Percentiles rank a stretch among this genome's conserved stretches.
Conservation (phyloP, 2,797 vertebrate genomes). For the Cossypha dichroa region DNA sequence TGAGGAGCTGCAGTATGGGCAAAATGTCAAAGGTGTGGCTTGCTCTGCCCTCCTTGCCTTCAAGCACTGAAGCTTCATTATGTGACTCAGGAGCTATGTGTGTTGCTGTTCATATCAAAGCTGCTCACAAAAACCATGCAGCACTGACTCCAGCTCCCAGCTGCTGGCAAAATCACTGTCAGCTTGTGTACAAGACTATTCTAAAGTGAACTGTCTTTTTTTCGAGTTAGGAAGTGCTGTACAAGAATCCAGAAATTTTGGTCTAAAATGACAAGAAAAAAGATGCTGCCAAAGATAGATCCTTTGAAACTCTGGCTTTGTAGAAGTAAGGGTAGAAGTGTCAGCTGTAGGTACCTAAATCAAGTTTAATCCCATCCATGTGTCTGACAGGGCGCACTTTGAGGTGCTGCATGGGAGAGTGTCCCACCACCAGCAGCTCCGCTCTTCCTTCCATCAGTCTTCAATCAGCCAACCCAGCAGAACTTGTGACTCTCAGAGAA, state of each 20-base stretch:
- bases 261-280: not conserved
- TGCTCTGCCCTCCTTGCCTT: conserved; percentile 33
- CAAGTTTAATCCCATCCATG: not conserved
- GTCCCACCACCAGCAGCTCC: not conserved
- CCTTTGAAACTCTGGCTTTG: not conserved
- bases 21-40: conserved; percentile 31
- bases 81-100: not conserved
- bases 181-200: not conserved
- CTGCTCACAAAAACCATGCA: not conserved
- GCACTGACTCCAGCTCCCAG: not conserved
- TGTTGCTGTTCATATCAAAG: conserved; percentile 11
- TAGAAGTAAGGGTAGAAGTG: not conserved
- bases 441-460: not conserved
- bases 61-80: conserved; percentile 6
- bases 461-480: not conserved
- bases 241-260: not conserved
- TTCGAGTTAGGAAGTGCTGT: not conserved
- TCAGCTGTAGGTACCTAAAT: not conserved
- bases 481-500: rapidly evolving
- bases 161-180: not conserved
- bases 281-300: not conserved
- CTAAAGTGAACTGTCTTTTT: not conserved
- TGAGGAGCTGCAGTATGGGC: not conserved
- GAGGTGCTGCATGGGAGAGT: not conserved
- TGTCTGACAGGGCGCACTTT: not conserved